phyloP scores from a whole-genome alignment of 2,888 invertebrate genomes.

The Scaptomyza polygonia region DNA sequence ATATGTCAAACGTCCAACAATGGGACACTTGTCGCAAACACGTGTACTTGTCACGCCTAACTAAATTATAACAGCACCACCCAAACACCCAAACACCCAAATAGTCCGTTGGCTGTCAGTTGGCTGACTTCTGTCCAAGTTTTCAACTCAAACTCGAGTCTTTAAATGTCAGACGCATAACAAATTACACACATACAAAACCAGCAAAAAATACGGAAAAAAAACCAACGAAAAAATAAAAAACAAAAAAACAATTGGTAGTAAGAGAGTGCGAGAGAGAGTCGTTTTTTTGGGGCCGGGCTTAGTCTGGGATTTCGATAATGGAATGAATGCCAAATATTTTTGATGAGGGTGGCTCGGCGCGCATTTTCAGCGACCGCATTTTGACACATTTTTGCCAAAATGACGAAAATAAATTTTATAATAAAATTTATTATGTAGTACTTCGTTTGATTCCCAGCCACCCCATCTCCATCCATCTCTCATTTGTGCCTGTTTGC shows the following conservation, averaged over 20 bases:
- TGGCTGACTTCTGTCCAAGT: conserved; percentile 57
- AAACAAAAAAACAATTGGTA: conserved; percentile 26
- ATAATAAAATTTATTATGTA: conserved; percentile 80
- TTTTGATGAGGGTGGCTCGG: conserved; percentile 74
- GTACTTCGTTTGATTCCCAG: conserved; percentile 53
- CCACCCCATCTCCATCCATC: background rate
- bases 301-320: conserved; percentile 76
- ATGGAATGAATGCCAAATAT: conserved; percentile 82
- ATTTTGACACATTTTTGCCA: conserved; percentile 73
- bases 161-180: conserved; percentile 49
- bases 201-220: conserved; percentile 32
- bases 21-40: conserved; percentile 77
- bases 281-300: conserved; percentile 32
- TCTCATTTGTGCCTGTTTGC: conserved; percentile 37
- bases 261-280: background rate
- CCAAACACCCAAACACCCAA: conserved; percentile 12
- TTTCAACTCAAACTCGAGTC: conserved; percentile 47
- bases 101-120: conserved; percentile 51
- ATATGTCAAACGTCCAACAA: conserved; percentile 69
- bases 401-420: conserved; percentile 69
- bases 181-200: conserved; percentile 28
- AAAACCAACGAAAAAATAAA: conserved; percentile 20
- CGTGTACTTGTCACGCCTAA: conserved; percentile 81
- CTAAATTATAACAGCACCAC: conserved; percentile 59
- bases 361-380: conserved; percentile 57